Conservation (phyloP, 2,113 vertebrate species). For the Choloepus hoffmanni region DNA sequence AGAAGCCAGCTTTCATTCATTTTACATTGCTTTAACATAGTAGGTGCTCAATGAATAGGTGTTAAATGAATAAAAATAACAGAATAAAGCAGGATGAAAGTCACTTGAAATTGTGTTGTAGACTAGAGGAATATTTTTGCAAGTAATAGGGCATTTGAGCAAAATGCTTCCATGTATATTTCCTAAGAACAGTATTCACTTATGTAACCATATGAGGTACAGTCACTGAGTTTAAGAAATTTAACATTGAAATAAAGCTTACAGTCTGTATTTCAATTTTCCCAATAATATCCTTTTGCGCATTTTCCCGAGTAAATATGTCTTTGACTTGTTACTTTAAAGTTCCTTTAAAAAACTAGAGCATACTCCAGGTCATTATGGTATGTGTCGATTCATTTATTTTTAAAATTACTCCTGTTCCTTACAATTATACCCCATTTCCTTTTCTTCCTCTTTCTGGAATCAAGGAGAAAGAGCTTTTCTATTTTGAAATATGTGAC, state of each 20-base stretch:
- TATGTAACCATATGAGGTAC: too few species aligned
- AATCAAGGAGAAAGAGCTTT: background rate
- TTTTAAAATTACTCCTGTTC: background rate
- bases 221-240: too few species aligned
- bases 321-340: background rate
- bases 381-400: background rate
- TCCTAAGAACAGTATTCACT: too few species aligned
- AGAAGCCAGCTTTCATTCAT: background rate
- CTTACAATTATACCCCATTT: background rate
- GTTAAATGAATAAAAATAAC: background rate
- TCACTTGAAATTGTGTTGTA: too few species aligned
- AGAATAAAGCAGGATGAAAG: background rate
- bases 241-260: too few species aligned
- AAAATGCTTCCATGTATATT: too few species aligned
- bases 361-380: rapidly evolving
- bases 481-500: background rate
- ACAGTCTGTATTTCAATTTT: too few species aligned
- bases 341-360: background rate
- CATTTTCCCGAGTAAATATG: too few species aligned
- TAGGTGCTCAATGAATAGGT: background rate
- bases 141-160: too few species aligned
- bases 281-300: too few species aligned
- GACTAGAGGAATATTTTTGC: background rate
- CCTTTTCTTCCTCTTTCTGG: background rate
- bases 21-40: background rate